Evolutionary conservation across 1,140 invertebrate species (phyloP), one percentile per base, ranked within the genome.

Genomic region (Diabrotica undecimpunctata): DNA sequence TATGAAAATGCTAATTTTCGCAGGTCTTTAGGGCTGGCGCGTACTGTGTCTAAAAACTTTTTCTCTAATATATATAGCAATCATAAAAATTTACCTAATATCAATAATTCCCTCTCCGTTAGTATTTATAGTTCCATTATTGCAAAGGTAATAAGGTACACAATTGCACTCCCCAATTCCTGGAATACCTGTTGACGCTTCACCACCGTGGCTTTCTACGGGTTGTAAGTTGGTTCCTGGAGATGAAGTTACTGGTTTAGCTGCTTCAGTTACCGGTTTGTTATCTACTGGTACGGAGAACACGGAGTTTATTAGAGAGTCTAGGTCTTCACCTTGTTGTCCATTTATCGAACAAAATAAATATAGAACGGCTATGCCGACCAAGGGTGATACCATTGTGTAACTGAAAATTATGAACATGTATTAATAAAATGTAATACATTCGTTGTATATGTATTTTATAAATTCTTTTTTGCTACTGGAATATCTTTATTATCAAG

Each of bases 31-130:
- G n/a, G n/a, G n/a, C n/a, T n/a, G n/a, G n/a, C n/a, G n/a, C n/a
- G n/a, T n/a, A n/a, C n/a, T n/a, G n/a, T n/a, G n/a, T n/a, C n/a
- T n/a, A n/a, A n/a, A n/a, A n/a, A n/a, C n/a, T n/a, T n/a, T n/a
- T n/a, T n/a, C n/a, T n/a, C n/a, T n/a, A n/a, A n/a, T n/a, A n/a
- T n/a, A n/a, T n/a, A n/a, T n/a, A n/a, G n/a, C n/a, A n/a, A n/a
- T n/a, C n/a, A n/a, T n/a, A 25, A 25, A 25, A 25, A 25, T 2
- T 25, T 68, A 84, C 82, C 88, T 84, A 39, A 91, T 90, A 75
- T 94, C 90, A 65, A 94, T 91, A 36, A 94, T 79, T 38, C 88
- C 88, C 13, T 83, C 75, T 5, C 92, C 92, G 72, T 92, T 85
- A 0, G 83, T 86, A 53, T 87, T 83, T 25, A 93, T 85, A 10